phyloP scores from a whole-genome alignment of 2,888 invertebrate species.

The Polietes domitor region DNA sequence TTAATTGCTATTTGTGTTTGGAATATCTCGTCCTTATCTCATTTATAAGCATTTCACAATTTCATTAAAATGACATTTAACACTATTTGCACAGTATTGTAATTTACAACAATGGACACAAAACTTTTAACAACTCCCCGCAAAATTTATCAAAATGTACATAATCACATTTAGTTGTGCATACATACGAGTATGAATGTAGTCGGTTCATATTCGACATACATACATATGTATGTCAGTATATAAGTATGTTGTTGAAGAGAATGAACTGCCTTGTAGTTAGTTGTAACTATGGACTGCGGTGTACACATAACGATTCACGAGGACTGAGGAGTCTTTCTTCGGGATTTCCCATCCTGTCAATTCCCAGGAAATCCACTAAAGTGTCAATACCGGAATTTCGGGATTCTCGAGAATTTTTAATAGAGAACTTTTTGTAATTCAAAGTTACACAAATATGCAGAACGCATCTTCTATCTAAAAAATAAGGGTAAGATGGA shows the following conservation, averaged over 20 bases:
- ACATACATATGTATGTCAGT: neutral
- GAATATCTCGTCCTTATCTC: slow-evolving; percentile 11
- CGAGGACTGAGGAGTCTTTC: too few species aligned
- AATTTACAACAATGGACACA: slow-evolving; percentile 24
- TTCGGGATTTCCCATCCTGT: too few species aligned
- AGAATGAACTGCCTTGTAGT: neutral
- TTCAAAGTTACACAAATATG: too few species aligned
- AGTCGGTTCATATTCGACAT: too few species aligned
- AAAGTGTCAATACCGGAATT: too few species aligned
- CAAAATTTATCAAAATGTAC: slow-evolving; percentile 28
- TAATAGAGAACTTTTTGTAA: too few species aligned
- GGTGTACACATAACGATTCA: too few species aligned
- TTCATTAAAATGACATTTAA: slow-evolving; percentile 38
- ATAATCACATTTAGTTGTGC: slow-evolving; percentile 19
- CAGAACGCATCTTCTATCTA: too few species aligned
- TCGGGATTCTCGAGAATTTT: too few species aligned
- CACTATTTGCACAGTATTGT: slow-evolving; percentile 26
- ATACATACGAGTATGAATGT: slow-evolving; percentile 1
- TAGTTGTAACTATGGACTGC: neutral
- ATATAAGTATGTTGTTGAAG: neutral
- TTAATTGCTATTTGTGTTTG: slow-evolving; percentile 27
- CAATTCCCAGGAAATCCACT: too few species aligned
- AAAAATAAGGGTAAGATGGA: too few species aligned
- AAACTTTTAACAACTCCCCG: slow-evolving; percentile 14
- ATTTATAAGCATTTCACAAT: slow-evolving; percentile 29